Evolutionary conservation across 2,888 invertebrate species (phyloP).

Genomic region (Harmothoe impar): DNA sequence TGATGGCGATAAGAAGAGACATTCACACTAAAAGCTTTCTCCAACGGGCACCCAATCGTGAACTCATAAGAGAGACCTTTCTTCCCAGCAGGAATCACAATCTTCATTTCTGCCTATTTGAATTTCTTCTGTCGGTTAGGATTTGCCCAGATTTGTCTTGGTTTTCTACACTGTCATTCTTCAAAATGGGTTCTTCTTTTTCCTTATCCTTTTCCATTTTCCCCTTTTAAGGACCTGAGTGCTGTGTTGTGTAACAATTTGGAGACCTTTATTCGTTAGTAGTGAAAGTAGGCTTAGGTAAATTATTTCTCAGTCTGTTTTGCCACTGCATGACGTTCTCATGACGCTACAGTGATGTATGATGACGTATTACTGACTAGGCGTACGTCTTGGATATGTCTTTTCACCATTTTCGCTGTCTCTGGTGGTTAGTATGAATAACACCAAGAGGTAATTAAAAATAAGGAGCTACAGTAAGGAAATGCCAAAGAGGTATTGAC

Average conservation of each 20-base stretch:
- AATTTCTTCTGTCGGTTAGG: constrained; percentile 19
- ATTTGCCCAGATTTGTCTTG: constrained; percentile 19
- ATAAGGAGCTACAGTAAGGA: not conserved
- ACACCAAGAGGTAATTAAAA: not conserved
- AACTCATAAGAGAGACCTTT: not conserved
- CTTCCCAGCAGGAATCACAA: constrained; percentile 1
- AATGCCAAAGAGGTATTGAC: not conserved
- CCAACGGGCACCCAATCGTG: not conserved
- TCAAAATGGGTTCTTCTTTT: not conserved
- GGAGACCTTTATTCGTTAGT: too few relatives aligned
- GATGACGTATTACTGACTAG: too few relatives aligned
- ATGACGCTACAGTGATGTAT: too few relatives aligned
- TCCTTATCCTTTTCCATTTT: too few relatives aligned
- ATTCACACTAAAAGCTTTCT: not conserved
- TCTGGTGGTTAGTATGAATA: too few relatives aligned
- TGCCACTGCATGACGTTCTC: not conserved
- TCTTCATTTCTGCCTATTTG: not conserved
- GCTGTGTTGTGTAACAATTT: too few relatives aligned
- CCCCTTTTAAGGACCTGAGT: too few relatives aligned
- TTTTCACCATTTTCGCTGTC: too few relatives aligned
- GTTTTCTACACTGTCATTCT: not conserved
- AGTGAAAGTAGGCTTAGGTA: too few relatives aligned
- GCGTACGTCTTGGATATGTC: too few relatives aligned
- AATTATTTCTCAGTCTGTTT: too few relatives aligned
- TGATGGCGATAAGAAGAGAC: constrained; percentile 1